A percentile compares a stretch with the other conserved stretches of the same genome.
phyloP scores from a whole-genome alignment of 2,113 vertebrate species.

The Colius striatus region DNA sequence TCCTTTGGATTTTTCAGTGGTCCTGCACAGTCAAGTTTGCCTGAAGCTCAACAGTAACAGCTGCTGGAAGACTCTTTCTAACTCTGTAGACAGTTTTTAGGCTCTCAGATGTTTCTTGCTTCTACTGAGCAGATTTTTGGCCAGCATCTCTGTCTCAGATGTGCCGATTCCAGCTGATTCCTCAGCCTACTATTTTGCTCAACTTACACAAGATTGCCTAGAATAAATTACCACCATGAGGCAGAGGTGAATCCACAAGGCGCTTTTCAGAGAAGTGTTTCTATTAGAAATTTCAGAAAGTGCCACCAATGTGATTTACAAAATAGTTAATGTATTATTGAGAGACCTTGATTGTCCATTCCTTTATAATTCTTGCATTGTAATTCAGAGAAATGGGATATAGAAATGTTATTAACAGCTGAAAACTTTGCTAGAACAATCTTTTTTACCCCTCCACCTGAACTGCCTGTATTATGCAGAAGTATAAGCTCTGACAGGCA shows the following conservation, averaged over 20 bases:
- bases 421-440: not conserved
- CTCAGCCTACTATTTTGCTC: slow-evolving; percentile 43
- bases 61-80: not conserved
- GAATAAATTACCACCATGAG: slow-evolving; percentile 45
- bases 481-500: not conserved
- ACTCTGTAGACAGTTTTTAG: not conserved
- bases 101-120: not conserved
- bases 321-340: slow-evolving; percentile 60
- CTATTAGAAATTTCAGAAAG: slow-evolving; percentile 51
- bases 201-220: not conserved
- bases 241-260: slow-evolving; percentile 43
- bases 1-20: slow-evolving; percentile 12
- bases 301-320: slow-evolving; percentile 23
- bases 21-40: slow-evolving; percentile 28
- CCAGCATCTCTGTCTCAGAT: slow-evolving; percentile 7
- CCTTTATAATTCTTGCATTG: not conserved
- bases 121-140: slow-evolving; percentile 46
- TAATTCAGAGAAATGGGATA: slow-evolving; percentile 23
- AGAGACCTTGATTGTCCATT: slow-evolving; percentile 8
- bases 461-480: not conserved
- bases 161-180: slow-evolving; percentile 53
- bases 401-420: slow-evolving; percentile 28
- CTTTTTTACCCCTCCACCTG: not conserved
- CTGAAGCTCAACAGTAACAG: slow-evolving; percentile 49
- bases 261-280: slow-evolving; percentile 31